Percentiles rank a stretch among this genome's conserved stretches.
Conservation (phyloP, 2,888 invertebrate genomes). For the Morpho deidamia region DNA sequence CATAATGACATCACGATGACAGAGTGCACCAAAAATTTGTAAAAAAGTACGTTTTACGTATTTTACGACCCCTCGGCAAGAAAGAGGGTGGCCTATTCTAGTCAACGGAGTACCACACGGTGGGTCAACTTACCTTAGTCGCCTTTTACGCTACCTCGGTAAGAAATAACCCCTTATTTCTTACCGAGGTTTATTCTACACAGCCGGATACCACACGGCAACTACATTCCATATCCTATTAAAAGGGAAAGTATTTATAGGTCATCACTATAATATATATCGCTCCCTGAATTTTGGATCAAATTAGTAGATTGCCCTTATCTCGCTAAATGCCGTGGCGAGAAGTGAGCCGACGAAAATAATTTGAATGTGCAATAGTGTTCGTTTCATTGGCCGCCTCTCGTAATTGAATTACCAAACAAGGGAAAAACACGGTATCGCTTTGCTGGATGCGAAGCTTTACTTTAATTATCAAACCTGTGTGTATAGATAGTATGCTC, state of each 20-base stretch:
- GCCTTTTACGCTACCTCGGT: no score
- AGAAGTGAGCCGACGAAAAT: slow-evolving; percentile 18
- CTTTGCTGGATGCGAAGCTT: slow-evolving; percentile 3
- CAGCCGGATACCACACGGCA: no score
- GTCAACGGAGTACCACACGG: no score
- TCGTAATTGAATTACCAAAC: slow-evolving; percentile 34
- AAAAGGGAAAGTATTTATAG: neutral
- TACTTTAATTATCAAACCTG: neutral
- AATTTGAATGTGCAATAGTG: slow-evolving; percentile 34
- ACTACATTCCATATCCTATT: neutral
- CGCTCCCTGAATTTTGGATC: neutral
- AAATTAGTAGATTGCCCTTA: slow-evolving; percentile 7
- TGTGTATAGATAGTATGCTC: no score
- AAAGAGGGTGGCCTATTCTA: no score
- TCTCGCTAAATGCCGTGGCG: slow-evolving; percentile 4
- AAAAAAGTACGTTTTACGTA: no score
- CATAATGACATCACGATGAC: slow-evolving; percentile 30
- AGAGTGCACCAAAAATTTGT: slow-evolving; percentile 4
- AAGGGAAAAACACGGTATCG: slow-evolving; percentile 11
- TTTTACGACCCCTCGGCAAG: no score
- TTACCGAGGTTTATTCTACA: no score
- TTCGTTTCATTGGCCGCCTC: slow-evolving; percentile 32
- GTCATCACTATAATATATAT: no score
- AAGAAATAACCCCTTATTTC: no score
- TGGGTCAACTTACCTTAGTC: no score